Base-by-base conservation (phyloP, 2,888 invertebrate genomes). In the Uropetala carovei region DNA sequence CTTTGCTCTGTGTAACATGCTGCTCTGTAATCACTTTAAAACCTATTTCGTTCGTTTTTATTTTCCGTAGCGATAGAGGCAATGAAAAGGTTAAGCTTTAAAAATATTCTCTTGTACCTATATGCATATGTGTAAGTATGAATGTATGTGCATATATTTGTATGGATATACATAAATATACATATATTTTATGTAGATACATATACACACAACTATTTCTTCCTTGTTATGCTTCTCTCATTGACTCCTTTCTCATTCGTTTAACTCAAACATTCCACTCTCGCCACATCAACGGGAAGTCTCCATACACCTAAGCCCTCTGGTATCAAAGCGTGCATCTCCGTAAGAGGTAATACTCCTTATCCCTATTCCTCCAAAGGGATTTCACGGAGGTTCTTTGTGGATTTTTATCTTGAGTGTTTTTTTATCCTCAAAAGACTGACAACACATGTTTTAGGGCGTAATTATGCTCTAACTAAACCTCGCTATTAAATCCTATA, bases 191-290 rank as follows among this genome's bases (percentile, higher is more conserved):
- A 43, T 43, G 5, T 43, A 43, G 5, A 43, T 43, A 43, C 43
- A 5, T 43, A 43, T 5, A 43, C 5, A 43, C 43, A 43, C 43
- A 43, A 3, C 43, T 5, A 43, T 43, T 43, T 43, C 11, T 9
- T 75, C 9, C 75, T 27, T 22, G 22, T 75, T 18, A 27, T 27
- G 22, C 22, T n/a, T 27, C 75, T 22, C 27, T 22, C 22, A 75
- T 22, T 75, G 22, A 14, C 75, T 75, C 27, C 22, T 22, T 22
- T 75, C 43, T 43, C 22, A 75, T 27, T 27, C 75, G 22, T 27
- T 75, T 75, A 75, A n/a, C 75, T 75, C 75, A 75, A 75, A 75
- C 75, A 22, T 75, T 75, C 75, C 75, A n/a, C 22, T 75, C 22
- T 75, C 27, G 27, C 75, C 75, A 75, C 75, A 75, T 27, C 43